Evolutionary conservation across 2,113 vertebrate genomes (phyloP).

Genomic region (Microcebus ravelobensis): DNA sequence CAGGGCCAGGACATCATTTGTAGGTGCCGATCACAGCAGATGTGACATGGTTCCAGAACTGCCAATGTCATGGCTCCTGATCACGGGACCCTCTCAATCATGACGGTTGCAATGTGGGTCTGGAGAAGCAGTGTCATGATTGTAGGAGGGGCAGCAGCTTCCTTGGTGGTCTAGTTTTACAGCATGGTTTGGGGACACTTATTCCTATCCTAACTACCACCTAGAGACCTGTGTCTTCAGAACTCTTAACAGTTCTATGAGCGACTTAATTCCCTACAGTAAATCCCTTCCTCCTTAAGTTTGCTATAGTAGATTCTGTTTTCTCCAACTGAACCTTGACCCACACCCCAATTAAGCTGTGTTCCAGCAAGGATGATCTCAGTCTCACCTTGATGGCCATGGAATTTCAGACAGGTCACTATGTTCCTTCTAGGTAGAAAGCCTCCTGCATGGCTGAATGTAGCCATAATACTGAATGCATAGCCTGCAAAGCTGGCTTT

Average conservation of each 20-base stretch:
- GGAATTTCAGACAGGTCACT: not conserved
- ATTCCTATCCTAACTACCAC: not conserved
- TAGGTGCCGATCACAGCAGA: not conserved
- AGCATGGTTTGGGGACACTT: not conserved
- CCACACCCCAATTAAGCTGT: not conserved
- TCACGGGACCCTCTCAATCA: not conserved
- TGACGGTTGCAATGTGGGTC: accelerated
- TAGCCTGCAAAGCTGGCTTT: not conserved
- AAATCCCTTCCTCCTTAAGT: not conserved
- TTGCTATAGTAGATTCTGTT: not conserved
- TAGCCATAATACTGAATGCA: not conserved
- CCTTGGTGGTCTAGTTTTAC: not conserved
- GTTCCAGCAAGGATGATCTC: not conserved
- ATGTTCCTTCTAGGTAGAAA: not conserved
- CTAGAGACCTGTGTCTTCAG: not conserved
- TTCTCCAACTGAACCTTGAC: not conserved
- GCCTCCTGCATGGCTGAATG: not conserved
- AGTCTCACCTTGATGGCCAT: not conserved
- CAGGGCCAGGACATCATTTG: not conserved
- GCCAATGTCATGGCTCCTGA: not conserved
- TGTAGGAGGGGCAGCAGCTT: not conserved
- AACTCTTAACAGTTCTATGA: not conserved
- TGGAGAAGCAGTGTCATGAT: not conserved
- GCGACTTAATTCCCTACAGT: not conserved
- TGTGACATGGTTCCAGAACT: not conserved